Base-by-base conservation (phyloP, 2,888 invertebrate species). In the Ptychoptera albimana region DNA sequence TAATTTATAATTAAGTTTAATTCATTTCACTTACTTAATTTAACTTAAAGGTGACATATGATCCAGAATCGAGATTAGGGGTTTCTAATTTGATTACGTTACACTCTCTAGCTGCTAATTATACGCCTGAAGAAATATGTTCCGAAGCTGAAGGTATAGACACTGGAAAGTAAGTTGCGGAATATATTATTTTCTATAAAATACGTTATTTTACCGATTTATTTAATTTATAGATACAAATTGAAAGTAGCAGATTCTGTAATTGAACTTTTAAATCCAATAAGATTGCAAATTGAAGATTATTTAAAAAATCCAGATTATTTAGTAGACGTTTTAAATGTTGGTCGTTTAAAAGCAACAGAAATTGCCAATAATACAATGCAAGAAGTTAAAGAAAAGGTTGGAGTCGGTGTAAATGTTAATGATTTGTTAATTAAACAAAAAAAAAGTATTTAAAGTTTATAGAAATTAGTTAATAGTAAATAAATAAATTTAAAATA, bases 71-170 rank as follows among this genome's bases (percentile, higher is more conserved):
- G 7, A 71, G 97, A 49, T 84, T 89, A 0, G 97, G 91, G 16
- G 84, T 98, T 12, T 73, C 92, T 41, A 97, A 97, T 70, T 71
- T 98, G 45, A 72, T 97, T 50, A 69, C 72, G 45, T 82, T 94
- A 49, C 87, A 92, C 67, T 79, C 86, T 41, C 70, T 84, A 45
- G 67, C 85, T 14, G 74, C 77, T 13, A 82, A 75, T 39, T 69
- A 73, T 60, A 60, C 71, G 42, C 68, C 78, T 2, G 76, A 81
- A 50, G 72, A 80, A 52, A 81, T 85, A 48, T 77, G 81, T 51
- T 67, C 70, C 49, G 79, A 86, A 60, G 73, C 69, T 13, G 60
- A 65, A 45, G 67, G 67, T 9, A 58, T 86, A 37, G 78, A 82
- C 60, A 93, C 91, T 39, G 83, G 77, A 55, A 71, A 77, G 23